Base-by-base conservation (phyloP, 2,797 vertebrate genomes). In the Liparis tanakae region DNA sequence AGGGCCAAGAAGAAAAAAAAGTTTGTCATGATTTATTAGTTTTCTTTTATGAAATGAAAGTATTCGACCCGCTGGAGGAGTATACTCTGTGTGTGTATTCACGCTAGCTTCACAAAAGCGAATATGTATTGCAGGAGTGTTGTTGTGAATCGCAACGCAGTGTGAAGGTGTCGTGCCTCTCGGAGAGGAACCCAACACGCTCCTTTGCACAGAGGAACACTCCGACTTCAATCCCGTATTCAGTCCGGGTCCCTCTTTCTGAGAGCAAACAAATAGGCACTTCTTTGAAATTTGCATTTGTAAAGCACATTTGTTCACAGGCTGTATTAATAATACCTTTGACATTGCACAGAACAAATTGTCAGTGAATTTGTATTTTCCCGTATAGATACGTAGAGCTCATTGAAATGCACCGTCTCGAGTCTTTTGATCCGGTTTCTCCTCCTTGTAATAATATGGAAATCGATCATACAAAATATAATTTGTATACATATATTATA, bases 381-480 rank as follows among this genome's bases (percentile, higher is more conserved):
- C 56, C 30, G 33, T 13, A 18, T 9, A 74, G 51, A 20, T 30
- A 30, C 7, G 25, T 30, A 6, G 18, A 39, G 57, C 65, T 61
- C 12, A 65, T 72, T 73, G 68, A 80, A 80, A 72, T 69, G 71
- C 41, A 63, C 66, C 20, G 33, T 68, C 33, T 70, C 18, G 48
- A 43, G 22, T 65, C 25, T 56, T 64, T 75, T 57, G 25, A 72
- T 69, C 20, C 60, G 1, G 12, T 54, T 15, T 56, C 30, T n/a
- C 17, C 36, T 67, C 17, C 17, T 58, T 30, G 25, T 30, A 30
- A 30, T 30, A 30, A 30, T 30, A 2, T 30, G 25, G 25, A 30
- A 72, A 30, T 61, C 72, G 0, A 58, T 69, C 8, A 36, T 7
- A 41, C 62, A 60, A 48, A 37, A 14, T 41, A 41, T 13, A 13